Evolutionary conservation across 2,797 vertebrate species (phyloP).

Genomic region (Dermochelys coriacea): DNA sequence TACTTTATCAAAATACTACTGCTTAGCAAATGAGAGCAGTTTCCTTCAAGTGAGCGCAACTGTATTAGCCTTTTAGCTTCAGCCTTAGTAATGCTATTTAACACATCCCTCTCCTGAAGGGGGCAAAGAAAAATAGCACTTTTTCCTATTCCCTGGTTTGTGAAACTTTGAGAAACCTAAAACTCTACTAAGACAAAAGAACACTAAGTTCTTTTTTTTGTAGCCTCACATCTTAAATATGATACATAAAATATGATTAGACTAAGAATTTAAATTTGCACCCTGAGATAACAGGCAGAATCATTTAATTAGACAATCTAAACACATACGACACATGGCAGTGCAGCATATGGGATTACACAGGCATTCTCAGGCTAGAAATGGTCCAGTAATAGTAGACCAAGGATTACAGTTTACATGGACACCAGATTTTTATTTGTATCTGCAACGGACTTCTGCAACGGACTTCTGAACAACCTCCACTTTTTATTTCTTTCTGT

Average conservation of each 20-base stretch:
- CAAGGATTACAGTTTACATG: not conserved
- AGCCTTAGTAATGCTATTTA: not conserved
- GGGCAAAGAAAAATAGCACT: not conserved
- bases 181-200: not conserved
- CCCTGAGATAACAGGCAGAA: not conserved
- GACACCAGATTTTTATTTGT: not conserved
- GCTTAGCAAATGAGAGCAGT: not conserved
- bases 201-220: not conserved
- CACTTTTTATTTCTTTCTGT: not conserved
- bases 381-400: not conserved
- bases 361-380: not conserved
- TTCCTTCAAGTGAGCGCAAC: accelerated
- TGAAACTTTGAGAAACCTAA: not conserved
- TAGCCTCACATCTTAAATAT: not conserved
- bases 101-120: not conserved
- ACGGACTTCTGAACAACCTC: not conserved
- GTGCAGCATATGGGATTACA: not conserved
- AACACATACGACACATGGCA: not conserved
- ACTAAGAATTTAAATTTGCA: not conserved
- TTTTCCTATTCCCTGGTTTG: not conserved
- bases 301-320: not conserved
- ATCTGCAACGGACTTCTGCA: not conserved
- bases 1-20: not conserved
- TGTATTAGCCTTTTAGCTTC: not conserved
- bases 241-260: not conserved